Percentiles rank a stretch among this genome's conserved stretches.
Conservation (phyloP, 37 sponge, comb jelly and placozoan species). For the Haliclona indistincta region DNA sequence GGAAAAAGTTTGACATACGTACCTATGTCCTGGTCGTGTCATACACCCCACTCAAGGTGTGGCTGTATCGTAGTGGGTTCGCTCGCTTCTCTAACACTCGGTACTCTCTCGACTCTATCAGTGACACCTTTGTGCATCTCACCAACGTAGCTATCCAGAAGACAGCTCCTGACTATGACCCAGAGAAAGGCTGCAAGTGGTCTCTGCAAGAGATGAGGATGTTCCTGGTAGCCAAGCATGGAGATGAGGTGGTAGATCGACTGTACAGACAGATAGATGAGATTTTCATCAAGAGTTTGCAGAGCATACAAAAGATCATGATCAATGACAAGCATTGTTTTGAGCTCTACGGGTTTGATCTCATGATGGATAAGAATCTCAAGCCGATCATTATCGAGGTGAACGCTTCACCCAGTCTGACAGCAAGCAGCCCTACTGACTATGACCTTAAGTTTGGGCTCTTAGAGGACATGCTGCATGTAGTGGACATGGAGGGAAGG, state of each 20-base stretch:
- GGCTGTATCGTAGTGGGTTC: slow-evolving; percentile 97
- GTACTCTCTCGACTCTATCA: slow-evolving; percentile 85
- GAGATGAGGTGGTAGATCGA: slow-evolving; percentile 76
- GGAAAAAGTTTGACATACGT: slow-evolving; percentile 97
- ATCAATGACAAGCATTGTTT: slow-evolving; percentile 99
- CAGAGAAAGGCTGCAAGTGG: slow-evolving; percentile 99
- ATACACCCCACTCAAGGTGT: slow-evolving; percentile 92
- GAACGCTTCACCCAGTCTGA: slow-evolving; percentile 97
- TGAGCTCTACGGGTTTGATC: slow-evolving; percentile 99
- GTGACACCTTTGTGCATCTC: slow-evolving; percentile 91
- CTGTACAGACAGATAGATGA: slow-evolving; percentile 83
- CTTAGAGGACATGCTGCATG: slow-evolving; percentile 92
- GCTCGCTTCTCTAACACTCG: slow-evolving; percentile 97
- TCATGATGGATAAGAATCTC: slow-evolving; percentile 89
- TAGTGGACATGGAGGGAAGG: slow-evolving; percentile 94
- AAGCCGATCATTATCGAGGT: slow-evolving; percentile 99
- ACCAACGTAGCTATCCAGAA: slow-evolving; percentile 99
- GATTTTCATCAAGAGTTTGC: slow-evolving; percentile 92
- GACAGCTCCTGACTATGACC: slow-evolving; percentile 98
- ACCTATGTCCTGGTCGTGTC: slow-evolving; percentile 94
- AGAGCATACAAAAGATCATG: slow-evolving; percentile 95
- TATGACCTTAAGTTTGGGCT: slow-evolving; percentile 94
- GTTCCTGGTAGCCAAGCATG: slow-evolving; percentile 84
- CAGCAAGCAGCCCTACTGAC: slow-evolving; percentile 97
- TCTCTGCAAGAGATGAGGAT: slow-evolving; percentile 86